These are phyloP conservation scores for Aphodius granarius DNA, from an alignment of 2,888 invertebrate species.

Conservation along the genomic window DNA sequence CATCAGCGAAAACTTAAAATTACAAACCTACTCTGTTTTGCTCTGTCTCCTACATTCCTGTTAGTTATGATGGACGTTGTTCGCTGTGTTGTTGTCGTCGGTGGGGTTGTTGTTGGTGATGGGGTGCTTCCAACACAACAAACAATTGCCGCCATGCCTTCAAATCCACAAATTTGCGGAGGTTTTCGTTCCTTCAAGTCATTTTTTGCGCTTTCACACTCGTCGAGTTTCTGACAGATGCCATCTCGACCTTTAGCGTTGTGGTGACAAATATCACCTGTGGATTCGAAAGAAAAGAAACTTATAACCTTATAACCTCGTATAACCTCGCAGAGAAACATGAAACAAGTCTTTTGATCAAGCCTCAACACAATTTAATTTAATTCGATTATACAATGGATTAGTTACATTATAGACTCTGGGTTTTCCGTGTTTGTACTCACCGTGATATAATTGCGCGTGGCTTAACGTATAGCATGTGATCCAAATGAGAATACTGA, in stretches of 20 bases:
- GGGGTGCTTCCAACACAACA: constrained; percentile 33
- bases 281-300: no score
- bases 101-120: neutral
- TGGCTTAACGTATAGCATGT: no score
- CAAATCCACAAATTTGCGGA: constrained; percentile 33
- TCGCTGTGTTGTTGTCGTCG: neutral
- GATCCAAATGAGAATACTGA: no score
- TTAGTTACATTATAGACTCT: no score
- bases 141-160: constrained; percentile 33
- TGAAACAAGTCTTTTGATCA: no score
- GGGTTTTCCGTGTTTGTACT: no score
- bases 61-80: neutral
- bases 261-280: no score
- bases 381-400: no score
- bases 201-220: constrained; percentile 3
- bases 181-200: constrained; percentile 3
- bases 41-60: constrained; percentile 8
- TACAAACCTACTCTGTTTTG: constrained; percentile 15
- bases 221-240: neutral
- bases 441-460: no score
- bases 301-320: no score
- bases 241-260: neutral
- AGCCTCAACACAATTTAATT: no score
- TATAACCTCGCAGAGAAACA: no score
- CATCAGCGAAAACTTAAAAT: neutral